Evolutionary conservation across 2,797 vertebrate genomes (phyloP), one percentile per base, ranked within the genome.

Genomic region (Alectoris magna): DNA sequence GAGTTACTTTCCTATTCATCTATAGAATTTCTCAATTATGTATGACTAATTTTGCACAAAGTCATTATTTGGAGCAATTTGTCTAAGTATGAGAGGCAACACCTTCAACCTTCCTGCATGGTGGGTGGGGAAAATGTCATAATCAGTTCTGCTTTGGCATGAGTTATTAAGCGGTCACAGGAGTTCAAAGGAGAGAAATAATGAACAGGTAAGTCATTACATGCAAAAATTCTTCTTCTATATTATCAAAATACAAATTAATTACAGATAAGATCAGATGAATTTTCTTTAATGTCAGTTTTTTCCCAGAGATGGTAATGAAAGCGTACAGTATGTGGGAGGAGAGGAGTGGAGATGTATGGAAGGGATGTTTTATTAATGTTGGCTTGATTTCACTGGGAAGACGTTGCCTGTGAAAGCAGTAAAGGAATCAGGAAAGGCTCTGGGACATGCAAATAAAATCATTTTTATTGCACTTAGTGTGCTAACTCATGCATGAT

Each of bases 1-100:
- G 1, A 91, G 97, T 97, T 97, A 93, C 96, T 95, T 96, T 83
- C 93, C 95, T 95, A 96, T 97, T 97, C 97, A 96, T 97, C 97
- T 97, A 97, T 97, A 97, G 98, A 96, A 96, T 97, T 98, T 98
- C 97, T 98, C 97, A 98, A 98, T 98, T 98, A 98, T 97, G 97
- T 97, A 97, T 98, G 98, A 98, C 98, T 98, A 98, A 98, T 98
- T 98, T 98, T 92, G 94, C 97, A 98, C 97, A 97, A 98, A 98
- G 97, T 98, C 97, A 98, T 98, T 98, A 98, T 98, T 98, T 97
- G 95, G 95, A 98, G 98, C 97, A 98, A 98, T 98, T 98, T 98
- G 98, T 98, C 98, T 98, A 97, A 88, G 82, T 96, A 97, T 94
- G 97, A 97, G 95, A 97, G 97, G 97, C 97, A 98, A 97, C 97